phyloP scores from a whole-genome alignment of 2,113 vertebrate species.

The Siniperca chuatsi region DNA sequence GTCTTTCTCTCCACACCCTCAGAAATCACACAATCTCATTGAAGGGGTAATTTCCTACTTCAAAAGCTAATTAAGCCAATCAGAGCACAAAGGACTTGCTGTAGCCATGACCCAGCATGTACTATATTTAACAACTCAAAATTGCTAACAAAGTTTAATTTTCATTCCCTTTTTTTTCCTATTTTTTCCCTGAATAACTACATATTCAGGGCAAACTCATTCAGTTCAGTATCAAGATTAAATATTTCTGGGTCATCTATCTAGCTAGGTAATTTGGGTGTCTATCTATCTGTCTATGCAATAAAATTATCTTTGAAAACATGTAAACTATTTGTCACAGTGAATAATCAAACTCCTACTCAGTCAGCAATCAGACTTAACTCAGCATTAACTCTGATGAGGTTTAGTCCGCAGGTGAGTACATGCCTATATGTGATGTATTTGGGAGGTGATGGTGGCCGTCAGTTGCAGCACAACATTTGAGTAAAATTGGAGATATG shows the following conservation, averaged over 20 bases:
- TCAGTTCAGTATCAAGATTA: not conserved
- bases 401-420: not conserved
- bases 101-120: conserved; percentile 59
- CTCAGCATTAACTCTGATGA: not conserved
- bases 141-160: conserved; percentile 52
- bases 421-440: not conserved
- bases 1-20: conserved; percentile 57
- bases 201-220: not conserved
- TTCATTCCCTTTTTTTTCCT: conserved; percentile 5
- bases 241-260: not conserved
- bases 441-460: not conserved
- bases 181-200: not conserved
- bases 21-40: conserved; percentile 72
- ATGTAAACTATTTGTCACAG: not conserved
- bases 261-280: not conserved
- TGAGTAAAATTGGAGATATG: conserved; percentile 37
- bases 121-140: conserved; percentile 37
- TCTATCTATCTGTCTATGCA: not conserved
- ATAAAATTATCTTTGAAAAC: not conserved
- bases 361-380: not conserved
- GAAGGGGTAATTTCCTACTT: conserved; percentile 77
- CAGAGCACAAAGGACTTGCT: conserved; percentile 70
- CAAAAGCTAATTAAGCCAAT: conserved; percentile 79
- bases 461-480: conserved; percentile 27
- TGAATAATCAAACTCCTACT: not conserved